Evolutionary conservation across 2,113 vertebrate genomes (phyloP), one percentile per base, ranked within the genome.

Genomic region (human (Homo sapiens)): DNA sequence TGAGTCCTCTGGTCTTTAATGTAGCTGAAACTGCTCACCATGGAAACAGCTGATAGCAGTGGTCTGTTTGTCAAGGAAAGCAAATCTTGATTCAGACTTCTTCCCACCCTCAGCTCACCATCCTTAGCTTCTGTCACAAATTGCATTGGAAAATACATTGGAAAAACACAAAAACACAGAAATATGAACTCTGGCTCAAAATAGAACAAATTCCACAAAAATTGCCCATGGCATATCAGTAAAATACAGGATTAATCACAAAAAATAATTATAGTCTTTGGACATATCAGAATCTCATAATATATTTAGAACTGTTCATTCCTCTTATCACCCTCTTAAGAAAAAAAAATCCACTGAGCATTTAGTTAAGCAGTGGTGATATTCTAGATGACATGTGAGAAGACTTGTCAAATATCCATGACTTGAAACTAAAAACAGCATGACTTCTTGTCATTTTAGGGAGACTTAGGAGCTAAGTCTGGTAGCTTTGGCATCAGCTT

Each of bases 381-480:
- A 76, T 91, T 93, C 86, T 94, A 83, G 72, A 68, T 96, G 96
- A 93, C 80, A 90, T 88, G 73, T 27, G 76, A 94, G 81, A 95
- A 84, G 86, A 93, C 75, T 86, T 57, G 83, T 93, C 95, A 93
- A 86, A 91, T 93, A 87, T 75, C 83, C 84, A 23, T 86, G 92
- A 70, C 50, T 98, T 30, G 70, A 93, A 82, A 96, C 66, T 57
- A 84, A 68, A 97, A 94, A 84, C 92, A 88, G 89, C 89, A 61
- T 88, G 91, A 96, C 93, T 98, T 97, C 96, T 92, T 97, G 96
- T 97, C 89, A 94, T 82, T 97, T 80, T 96, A 83, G 76, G 93
- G 86, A 96, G 87, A 82, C 52, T 97, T 96, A 66, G 90, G 90
- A 87, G 57, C 91, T 87, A 83, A 97, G 79, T 93, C 86, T 97